Evolutionary conservation across 2,113 vertebrate species (phyloP).

Genomic region (Octodon degus): DNA sequence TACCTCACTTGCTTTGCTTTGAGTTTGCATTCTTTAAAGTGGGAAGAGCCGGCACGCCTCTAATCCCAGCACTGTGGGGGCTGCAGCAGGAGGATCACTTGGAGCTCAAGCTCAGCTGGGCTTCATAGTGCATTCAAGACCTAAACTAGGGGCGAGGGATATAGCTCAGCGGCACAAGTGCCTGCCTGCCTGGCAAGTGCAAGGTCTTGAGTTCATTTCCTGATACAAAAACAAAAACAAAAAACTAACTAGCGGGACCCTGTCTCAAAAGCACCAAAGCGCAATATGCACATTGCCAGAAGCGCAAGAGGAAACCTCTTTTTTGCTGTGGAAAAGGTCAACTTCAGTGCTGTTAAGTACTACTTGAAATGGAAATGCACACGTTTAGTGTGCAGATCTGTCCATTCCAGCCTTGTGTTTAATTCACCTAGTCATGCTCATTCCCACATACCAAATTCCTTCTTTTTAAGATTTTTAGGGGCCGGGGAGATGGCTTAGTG

Average conservation of each 20-base stretch:
- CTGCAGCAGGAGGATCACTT: neutral
- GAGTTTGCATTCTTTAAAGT: neutral
- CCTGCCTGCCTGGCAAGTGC: no score
- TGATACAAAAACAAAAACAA: neutral
- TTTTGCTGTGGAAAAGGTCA: neutral
- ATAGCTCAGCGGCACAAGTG: no score
- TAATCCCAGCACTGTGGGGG: neutral
- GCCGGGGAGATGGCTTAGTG: no score
- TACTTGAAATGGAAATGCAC: neutral
- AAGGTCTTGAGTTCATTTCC: no score
- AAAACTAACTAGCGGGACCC: neutral
- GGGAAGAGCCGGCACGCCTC: neutral
- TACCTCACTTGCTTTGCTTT: neutral
- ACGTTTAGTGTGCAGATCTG: neutral
- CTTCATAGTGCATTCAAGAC: no score
- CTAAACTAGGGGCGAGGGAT: no score
- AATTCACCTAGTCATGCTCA: neutral
- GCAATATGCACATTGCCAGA: fast-evolving
- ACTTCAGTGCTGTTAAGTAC: neutral
- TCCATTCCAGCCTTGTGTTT: neutral
- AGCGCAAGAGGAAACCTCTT: neutral
- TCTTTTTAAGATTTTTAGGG: neutral
- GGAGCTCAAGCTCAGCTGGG: no score
- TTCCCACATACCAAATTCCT: neutral
- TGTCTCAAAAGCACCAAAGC: neutral